Evolutionary conservation across 1,140 invertebrate species (phyloP).

Genomic region (Chrysoperla carnea): DNA sequence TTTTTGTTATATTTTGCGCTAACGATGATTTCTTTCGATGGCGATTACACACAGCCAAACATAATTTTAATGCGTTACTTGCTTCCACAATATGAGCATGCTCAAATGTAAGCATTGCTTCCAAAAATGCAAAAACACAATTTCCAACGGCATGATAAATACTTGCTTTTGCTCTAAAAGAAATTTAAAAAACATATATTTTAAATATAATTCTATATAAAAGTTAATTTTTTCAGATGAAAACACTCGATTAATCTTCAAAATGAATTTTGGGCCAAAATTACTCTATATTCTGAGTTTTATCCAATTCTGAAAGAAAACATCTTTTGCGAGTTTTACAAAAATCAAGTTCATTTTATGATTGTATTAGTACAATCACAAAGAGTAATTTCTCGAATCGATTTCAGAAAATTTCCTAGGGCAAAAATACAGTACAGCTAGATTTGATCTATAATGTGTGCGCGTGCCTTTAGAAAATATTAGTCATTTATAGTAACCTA

Average conservation of each 20-base stretch:
- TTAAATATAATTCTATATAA: neutral
- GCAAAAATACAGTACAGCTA: no score
- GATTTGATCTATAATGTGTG: no score
- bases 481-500: no score
- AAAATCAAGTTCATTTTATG: no score
- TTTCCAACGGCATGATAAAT: constrained; percentile 88
- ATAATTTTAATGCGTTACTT: constrained; percentile 48
- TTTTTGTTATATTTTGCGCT: constrained; percentile 61
- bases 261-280: neutral
- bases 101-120: constrained; percentile 87
- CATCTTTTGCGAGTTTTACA: no score
- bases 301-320: no score
- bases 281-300: no score
- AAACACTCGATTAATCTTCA: constrained; percentile 1
- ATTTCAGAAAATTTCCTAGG: no score
- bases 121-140: constrained; percentile 76
- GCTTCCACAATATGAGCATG: constrained; percentile 57
- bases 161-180: constrained; percentile 53
- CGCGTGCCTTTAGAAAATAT: no score
- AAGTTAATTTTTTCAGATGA: neutral
- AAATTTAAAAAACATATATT: constrained; percentile 6
- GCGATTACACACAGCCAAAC: constrained; percentile 57
- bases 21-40: constrained; percentile 53
- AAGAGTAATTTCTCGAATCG: no score
- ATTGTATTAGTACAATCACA: no score